Percentiles rank a stretch among this genome's conserved stretches.
Evolutionary conservation across 2,797 vertebrate species (phyloP).

Genomic region (Etheostoma nigrum): DNA sequence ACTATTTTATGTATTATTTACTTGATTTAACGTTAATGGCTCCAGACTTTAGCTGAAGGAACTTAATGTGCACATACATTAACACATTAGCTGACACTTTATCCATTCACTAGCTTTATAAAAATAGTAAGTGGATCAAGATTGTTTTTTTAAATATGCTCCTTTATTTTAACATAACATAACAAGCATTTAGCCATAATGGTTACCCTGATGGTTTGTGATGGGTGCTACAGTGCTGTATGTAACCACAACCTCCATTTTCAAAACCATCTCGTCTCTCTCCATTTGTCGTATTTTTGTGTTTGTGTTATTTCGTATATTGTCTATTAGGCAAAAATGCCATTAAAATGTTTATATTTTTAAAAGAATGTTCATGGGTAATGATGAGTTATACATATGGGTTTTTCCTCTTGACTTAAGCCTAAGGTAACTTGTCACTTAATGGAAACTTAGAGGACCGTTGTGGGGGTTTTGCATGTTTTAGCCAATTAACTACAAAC

Average conservation of each 20-base stretch:
- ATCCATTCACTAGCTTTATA: too few species aligned
- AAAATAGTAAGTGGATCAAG: too few species aligned
- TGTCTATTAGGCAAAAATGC: not conserved
- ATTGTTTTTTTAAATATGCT: too few species aligned
- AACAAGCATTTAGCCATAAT: too few species aligned
- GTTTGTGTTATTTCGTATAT: not conserved
- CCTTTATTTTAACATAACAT: too few species aligned
- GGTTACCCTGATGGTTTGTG: not conserved
- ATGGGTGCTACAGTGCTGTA: not conserved
- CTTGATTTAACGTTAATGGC: too few species aligned
- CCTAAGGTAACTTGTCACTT: not conserved
- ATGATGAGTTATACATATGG: not conserved
- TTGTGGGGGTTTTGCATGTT: too few species aligned
- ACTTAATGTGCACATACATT: too few species aligned
- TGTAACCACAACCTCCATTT: not conserved
- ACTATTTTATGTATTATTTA: too few species aligned
- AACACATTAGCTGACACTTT: too few species aligned
- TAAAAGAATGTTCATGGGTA: not conserved
- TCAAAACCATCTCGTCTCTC: not conserved
- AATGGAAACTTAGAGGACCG: not conserved
- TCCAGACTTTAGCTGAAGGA: too few species aligned
- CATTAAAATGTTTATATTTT: not conserved
- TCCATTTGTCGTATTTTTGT: not conserved
- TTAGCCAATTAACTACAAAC: too few species aligned
- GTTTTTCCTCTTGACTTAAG: not conserved